Evolutionary conservation across 1,140 invertebrate genomes (phyloP), one percentile per base, ranked within the genome.

Genomic region (Gryllus bimaculatus): DNA sequence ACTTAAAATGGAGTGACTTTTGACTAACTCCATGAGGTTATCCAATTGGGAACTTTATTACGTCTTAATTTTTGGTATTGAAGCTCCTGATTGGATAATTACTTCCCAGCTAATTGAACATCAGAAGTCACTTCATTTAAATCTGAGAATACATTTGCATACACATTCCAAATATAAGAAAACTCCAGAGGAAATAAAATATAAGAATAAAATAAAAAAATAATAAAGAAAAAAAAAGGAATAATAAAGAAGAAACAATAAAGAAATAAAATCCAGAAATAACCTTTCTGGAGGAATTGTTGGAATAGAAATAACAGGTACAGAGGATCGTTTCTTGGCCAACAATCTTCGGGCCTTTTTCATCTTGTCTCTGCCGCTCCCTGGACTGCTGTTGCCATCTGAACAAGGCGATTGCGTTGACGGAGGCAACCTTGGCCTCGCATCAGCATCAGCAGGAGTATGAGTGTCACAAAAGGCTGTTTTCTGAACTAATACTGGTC

Each of bases 401-500:
- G 86, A 87, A 0, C 85, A 87, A 0, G 85, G 86, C 0, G 85
- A 85, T 47, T 86, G 84, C 13, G 76, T 10, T 48, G 76, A 77
- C 8, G 48, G 47, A 6, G 15, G 18, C 8, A 12, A 48, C 20
- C 82, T 78, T 73, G 82, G 82, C 21, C 82, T 76, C 15, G 83
- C 82, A 82, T 88, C 88, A 79, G 88, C 92, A 86, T 96, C 94
- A 0, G 92, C 87, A 0, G 97, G 96, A 0, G 96, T 95, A 85
- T 99, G 97, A 8, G 94, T 90, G 86, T 98, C 95, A 85, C 98
- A 99, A 84, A 94, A 99, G 15, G 97, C 97, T 81, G 95, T 97
- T 86, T 99, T 99, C 81, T 96, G 92, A 0, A 99, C 96, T 81
- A 94, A 91, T 47, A 90, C 85, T 12, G 85, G 82, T 83, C 92